A percentile compares a stretch with the other conserved stretches of the same genome.
These are phyloP conservation scores for Gallinago media DNA, from an alignment of 2,113 vertebrate genomes.

Conservation along the genomic window DNA sequence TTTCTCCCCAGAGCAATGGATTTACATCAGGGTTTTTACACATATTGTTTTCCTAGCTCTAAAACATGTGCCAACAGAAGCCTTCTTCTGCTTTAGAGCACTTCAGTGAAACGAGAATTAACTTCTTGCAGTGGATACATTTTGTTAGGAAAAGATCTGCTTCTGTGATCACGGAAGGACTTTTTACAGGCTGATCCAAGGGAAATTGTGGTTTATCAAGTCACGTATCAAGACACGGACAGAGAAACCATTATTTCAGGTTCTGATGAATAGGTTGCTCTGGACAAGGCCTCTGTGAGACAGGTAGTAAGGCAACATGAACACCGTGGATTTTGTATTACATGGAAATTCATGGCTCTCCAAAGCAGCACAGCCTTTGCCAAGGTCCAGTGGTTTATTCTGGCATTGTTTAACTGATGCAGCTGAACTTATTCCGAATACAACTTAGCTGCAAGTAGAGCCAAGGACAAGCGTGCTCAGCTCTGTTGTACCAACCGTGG, in stretches of 20 bases:
- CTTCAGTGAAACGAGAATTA: background rate
- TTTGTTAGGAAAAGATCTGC: background rate
- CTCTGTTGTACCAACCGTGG: background rate
- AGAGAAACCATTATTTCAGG: background rate
- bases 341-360: background rate
- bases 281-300: background rate
- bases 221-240: background rate
- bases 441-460: background rate
- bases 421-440: background rate
- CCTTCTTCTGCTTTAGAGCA: background rate
- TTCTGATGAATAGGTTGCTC: background rate
- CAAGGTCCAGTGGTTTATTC: slow-evolving; percentile 35
- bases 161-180: background rate
- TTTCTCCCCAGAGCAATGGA: slow-evolving; percentile 10
- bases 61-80: slow-evolving; percentile 32
- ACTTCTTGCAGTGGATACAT: background rate
- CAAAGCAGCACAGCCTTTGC: background rate
- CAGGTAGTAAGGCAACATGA: background rate
- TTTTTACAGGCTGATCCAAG: background rate
- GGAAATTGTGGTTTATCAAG: slow-evolving; percentile 5
- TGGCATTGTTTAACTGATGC: background rate
- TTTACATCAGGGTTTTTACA: slow-evolving; percentile 14
- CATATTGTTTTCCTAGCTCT: background rate
- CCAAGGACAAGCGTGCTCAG: background rate
- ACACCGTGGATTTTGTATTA: background rate